phyloP scores from a whole-genome alignment of 2,888 invertebrate species.

The Nomada flava region DNA sequence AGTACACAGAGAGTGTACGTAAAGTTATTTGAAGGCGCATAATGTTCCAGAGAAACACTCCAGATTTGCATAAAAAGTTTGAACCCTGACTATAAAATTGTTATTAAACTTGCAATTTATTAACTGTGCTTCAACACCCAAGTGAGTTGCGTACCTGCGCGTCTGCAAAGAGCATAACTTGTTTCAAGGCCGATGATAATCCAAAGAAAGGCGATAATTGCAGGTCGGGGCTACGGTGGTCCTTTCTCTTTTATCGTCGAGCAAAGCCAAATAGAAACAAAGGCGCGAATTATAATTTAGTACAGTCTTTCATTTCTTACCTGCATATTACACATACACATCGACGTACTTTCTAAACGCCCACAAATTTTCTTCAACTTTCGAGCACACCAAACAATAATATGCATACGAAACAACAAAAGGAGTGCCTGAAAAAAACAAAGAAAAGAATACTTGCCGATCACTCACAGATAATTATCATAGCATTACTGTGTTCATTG shows the following conservation, averaged over 20 bases:
- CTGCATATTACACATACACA: no score
- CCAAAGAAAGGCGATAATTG: conserved; percentile 31
- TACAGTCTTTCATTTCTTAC: not conserved
- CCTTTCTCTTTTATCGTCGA: conserved; percentile 5
- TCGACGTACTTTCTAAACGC: not conserved
- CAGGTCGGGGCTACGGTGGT: not conserved
- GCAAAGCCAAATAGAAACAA: not conserved
- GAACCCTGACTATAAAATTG: not conserved
- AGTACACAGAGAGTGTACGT: no score
- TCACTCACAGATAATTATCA: no score
- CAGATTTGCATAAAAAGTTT: not conserved
- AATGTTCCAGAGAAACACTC: not conserved
- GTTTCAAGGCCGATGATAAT: conserved; percentile 27
- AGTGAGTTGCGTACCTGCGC: not conserved
- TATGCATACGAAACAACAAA: no score
- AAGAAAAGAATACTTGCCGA: no score
- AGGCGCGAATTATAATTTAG: not conserved
- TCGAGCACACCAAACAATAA: no score
- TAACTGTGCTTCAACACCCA: not conserved
- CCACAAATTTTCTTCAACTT: not conserved
- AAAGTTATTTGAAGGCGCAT: no score
- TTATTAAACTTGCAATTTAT: not conserved
- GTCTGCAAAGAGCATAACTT: not conserved
- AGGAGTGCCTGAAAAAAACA: no score
- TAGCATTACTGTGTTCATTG: no score